phyloP scores from a whole-genome alignment of 2,797 vertebrate genomes.

The Coreius guichenoti region DNA sequence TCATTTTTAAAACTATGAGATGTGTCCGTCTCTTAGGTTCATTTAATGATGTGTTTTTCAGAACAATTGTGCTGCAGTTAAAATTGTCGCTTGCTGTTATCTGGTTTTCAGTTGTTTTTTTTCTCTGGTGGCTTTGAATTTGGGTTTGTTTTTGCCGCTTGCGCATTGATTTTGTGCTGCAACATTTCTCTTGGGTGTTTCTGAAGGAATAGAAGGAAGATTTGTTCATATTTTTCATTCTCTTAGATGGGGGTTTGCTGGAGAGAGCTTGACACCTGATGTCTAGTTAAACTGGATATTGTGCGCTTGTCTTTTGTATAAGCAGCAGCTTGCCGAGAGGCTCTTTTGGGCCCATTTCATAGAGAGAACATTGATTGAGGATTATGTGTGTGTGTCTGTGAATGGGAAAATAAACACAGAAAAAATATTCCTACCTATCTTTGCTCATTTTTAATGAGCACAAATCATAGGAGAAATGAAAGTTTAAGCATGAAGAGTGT shows the following conservation, averaged over 20 bases:
- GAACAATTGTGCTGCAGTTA: background rate
- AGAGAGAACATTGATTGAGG: slow-evolving; percentile 30
- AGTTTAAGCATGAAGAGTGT: background rate
- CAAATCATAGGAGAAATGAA: slow-evolving; percentile 18
- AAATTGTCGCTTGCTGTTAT: slow-evolving; percentile 19
- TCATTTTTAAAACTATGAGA: background rate
- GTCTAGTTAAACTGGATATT: slow-evolving; percentile 20
- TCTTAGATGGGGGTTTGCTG: slow-evolving; percentile 34
- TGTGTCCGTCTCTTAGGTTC: background rate
- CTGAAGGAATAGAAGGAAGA: slow-evolving; percentile 70
- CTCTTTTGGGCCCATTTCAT: slow-evolving; percentile 22
- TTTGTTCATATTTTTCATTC: slow-evolving; percentile 70
- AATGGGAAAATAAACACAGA: slow-evolving; percentile 13
- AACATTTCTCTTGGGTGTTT: slow-evolving; percentile 51
- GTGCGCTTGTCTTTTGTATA: slow-evolving; percentile 30
- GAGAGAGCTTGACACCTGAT: slow-evolving; percentile 49
- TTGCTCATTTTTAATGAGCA: slow-evolving; percentile 40
- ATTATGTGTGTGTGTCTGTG: slow-evolving; percentile 11
- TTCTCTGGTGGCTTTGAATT: slow-evolving; percentile 43
- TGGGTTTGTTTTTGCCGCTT: slow-evolving; percentile 44
- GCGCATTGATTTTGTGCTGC: slow-evolving; percentile 47
- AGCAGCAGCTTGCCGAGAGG: slow-evolving; percentile 13
- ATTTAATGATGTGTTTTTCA: slow-evolving; percentile 12
- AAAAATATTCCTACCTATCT: slow-evolving; percentile 23
- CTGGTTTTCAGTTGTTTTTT: slow-evolving; percentile 32